Base-by-base conservation (phyloP, 2,113 vertebrate species). In the Xiphorhynchus elegans region DNA sequence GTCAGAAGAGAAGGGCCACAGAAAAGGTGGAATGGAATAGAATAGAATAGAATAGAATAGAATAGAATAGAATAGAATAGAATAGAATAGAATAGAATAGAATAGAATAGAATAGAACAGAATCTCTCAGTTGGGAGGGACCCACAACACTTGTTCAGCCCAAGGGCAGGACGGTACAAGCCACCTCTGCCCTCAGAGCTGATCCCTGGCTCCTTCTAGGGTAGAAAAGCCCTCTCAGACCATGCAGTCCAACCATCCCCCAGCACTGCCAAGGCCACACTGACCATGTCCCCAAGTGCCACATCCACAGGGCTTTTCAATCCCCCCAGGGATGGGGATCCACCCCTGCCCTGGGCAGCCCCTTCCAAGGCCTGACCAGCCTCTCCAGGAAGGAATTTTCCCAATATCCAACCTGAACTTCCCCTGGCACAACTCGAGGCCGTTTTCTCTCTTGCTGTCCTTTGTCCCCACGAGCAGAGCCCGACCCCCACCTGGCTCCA, bases 91-190 rank as follows among this genome's bases (percentile, higher is more conserved):
- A 17, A 15, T 40, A 10, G 46, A 46, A 5, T 19, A 13, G 28
- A 5, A 24, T 44, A 6, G 59, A 5, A 39, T 26, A 7, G 42
- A 33, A 58, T 10, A 20, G 49, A 37, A 50, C 8, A 19, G 50
- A 9, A 75, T 5, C 8, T 4, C 19, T 28, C 60, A 29, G 37
- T 20, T 40, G 63, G 47, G 33, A 84, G 24, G n/a, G 37, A 44
- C 29, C 12, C 20, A 0, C 33, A 35, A 1, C 1, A 5, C 23
- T 6, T 29, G 20, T 2, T 29, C 31, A 35, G 25, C 10, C 55
- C 77, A 29, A 11, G 20, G 35, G 50, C 49, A 44, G 35, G 44
- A 4, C 17, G 19, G 13, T 17, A 2, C 40, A 7, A 56, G 33
- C 6, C 23, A 33, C 6, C 39, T 1, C 14, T 69, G 46, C 35